Conservation (phyloP, 2,888 invertebrate genomes). For the Achlya flavicornis region DNA sequence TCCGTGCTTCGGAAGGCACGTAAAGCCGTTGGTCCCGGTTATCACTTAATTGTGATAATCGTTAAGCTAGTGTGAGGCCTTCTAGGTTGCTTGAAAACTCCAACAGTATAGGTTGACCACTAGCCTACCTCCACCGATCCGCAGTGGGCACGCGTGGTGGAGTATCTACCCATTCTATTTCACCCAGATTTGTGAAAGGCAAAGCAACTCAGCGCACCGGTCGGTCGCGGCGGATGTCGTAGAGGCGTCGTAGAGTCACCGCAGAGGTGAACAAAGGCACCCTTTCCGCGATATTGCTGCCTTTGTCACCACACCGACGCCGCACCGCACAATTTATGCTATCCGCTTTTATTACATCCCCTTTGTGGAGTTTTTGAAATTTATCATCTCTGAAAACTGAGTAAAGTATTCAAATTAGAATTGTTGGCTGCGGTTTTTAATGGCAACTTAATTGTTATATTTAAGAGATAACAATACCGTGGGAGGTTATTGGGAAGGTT, state of each 20-base stretch:
- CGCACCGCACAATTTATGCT: constrained; percentile 11
- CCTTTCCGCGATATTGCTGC: background rate
- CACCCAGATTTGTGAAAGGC: too few species aligned
- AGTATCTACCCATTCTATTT: too few species aligned
- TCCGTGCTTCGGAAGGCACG: too few species aligned
- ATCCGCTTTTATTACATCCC: constrained; percentile 13
- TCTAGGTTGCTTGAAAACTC: too few species aligned
- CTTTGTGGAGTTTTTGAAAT: constrained; percentile 4
- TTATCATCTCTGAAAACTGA: constrained; percentile 1
- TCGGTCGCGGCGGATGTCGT: background rate
- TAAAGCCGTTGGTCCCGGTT: too few species aligned
- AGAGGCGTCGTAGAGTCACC: constrained; percentile 8
- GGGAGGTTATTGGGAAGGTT: background rate
- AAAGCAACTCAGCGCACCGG: background rate
- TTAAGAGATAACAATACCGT: background rate
- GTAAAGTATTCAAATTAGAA: background rate
- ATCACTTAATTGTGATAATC: too few species aligned
- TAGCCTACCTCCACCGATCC: too few species aligned
- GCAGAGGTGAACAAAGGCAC: constrained; percentile 18
- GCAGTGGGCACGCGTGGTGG: too few species aligned
- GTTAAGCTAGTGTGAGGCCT: too few species aligned
- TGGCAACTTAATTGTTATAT: background rate
- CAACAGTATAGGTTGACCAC: too few species aligned
- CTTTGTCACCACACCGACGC: constrained; percentile 11
- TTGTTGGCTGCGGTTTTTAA: background rate